Evolutionary conservation across 2,797 vertebrate genomes (phyloP).

Genomic region (Eleutherodactylus coqui): DNA sequence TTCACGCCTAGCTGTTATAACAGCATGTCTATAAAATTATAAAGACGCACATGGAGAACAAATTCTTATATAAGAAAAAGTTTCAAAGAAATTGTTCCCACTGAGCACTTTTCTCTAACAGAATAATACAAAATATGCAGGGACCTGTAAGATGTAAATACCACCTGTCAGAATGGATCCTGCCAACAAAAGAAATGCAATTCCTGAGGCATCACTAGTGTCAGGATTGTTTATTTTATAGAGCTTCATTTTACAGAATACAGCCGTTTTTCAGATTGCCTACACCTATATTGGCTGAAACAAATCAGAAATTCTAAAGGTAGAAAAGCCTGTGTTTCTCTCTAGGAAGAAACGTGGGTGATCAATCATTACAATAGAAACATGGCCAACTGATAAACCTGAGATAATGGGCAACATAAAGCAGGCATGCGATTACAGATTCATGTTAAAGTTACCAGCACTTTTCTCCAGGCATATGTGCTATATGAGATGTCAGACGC

Average conservation of each 20-base stretch:
- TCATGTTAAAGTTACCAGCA: constrained; percentile 17
- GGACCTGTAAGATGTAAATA: constrained; percentile 45
- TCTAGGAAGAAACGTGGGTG: constrained; percentile 38
- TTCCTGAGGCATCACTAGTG: constrained; percentile 48
- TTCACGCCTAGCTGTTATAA: constrained; percentile 15
- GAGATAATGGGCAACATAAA: constrained; percentile 45
- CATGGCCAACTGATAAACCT: constrained; percentile 23
- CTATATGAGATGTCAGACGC: constrained; percentile 26
- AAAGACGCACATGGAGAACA: not conserved
- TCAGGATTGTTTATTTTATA: constrained; percentile 41
- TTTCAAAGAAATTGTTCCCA: constrained; percentile 5
- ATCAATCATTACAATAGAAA: constrained; percentile 57
- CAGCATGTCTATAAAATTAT: not conserved
- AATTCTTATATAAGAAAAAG: constrained; percentile 38
- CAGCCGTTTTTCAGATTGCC: constrained; percentile 12
- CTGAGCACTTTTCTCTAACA: not conserved
- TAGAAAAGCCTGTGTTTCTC: constrained; percentile 22
- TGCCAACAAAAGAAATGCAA: constrained; percentile 25
- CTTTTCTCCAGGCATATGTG: constrained; percentile 37
- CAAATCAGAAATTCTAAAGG: constrained; percentile 45
- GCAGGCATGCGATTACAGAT: constrained; percentile 41
- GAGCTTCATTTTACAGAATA: constrained; percentile 40
- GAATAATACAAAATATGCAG: constrained; percentile 24
- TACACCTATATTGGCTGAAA: constrained; percentile 39
- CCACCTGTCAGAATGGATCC: constrained; percentile 47